These are phyloP conservation scores for Uropsilus gracilis DNA, from an alignment of 2,113 vertebrate species.

Conservation along the genomic window DNA sequence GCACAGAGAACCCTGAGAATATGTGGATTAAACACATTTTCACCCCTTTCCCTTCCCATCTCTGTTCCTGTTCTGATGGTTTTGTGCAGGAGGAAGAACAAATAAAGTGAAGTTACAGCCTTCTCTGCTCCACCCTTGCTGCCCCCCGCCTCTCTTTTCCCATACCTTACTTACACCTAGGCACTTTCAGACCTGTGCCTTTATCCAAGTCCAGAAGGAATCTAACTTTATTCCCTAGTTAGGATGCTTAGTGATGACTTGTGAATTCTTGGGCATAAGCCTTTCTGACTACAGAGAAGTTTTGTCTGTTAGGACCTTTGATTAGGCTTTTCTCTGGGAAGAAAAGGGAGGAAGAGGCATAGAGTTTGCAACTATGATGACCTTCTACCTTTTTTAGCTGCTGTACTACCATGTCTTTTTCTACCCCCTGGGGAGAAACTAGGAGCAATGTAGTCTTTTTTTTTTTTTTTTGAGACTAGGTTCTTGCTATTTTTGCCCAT, in stretches of 20 bases:
- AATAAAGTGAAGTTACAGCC: conserved; percentile 77
- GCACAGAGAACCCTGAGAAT: conserved; percentile 29
- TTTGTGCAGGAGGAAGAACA: conserved; percentile 73
- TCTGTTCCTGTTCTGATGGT: conserved; percentile 70
- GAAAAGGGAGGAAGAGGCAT: background rate
- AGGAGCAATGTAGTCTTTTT: background rate
- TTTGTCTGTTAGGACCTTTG: background rate
- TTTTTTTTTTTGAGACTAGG: too few species aligned
- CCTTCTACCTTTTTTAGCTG: background rate
- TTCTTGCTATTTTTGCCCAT: too few species aligned
- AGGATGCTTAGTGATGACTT: background rate
- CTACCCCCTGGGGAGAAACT: background rate
- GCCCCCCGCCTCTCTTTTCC: conserved; percentile 4
- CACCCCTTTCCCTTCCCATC: conserved; percentile 37
- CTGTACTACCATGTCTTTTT: background rate
- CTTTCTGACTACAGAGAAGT: background rate
- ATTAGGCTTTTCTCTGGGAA: background rate
- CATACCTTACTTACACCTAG: background rate
- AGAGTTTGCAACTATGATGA: background rate
- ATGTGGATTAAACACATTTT: conserved; percentile 44
- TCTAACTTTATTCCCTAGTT: background rate
- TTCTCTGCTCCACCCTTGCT: conserved; percentile 17
- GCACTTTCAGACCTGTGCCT: background rate
- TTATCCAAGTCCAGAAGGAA: background rate
- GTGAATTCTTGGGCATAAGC: background rate